phyloP scores from a whole-genome alignment of 2,113 vertebrate species.

The Phalacrocorax carbo region DNA sequence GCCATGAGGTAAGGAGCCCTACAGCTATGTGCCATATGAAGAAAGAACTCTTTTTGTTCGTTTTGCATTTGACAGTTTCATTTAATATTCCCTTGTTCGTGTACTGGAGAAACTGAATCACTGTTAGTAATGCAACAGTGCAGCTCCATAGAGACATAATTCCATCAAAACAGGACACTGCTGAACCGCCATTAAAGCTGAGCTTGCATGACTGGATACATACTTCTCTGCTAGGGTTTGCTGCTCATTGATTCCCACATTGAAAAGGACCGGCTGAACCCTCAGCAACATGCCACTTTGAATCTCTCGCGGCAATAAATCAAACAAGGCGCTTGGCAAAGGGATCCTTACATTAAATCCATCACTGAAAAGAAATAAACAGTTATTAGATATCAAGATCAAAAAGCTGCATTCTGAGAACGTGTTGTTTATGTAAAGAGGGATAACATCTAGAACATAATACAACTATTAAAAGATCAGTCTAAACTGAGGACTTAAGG shows the following conservation, averaged over 20 bases:
- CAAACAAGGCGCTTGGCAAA: constrained; percentile 91
- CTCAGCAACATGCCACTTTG: constrained; percentile 97
- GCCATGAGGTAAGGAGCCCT: background rate
- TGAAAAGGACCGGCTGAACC: constrained; percentile 96
- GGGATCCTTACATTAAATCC: constrained; percentile 97
- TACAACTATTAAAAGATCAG: background rate
- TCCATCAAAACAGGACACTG: background rate
- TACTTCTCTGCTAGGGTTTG: constrained; percentile 98
- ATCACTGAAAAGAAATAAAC: constrained; percentile 71
- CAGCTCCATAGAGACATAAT: background rate
- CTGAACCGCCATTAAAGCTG: background rate
- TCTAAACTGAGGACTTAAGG: background rate
- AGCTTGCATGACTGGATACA: constrained; percentile 13
- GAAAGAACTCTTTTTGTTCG: background rate
- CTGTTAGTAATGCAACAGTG: background rate
- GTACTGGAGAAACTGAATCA: background rate
- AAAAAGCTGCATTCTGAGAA: background rate
- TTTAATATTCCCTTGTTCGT: rapidly evolving
- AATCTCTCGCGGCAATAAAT: constrained; percentile 91
- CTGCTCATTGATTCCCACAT: constrained; percentile 97
- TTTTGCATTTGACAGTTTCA: background rate
- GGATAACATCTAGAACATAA: background rate
- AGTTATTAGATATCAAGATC: background rate
- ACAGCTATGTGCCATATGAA: background rate
- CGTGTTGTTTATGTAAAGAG: background rate